phyloP scores from a whole-genome alignment of 2,888 invertebrate genomes.

The Aplocera efformata region DNA sequence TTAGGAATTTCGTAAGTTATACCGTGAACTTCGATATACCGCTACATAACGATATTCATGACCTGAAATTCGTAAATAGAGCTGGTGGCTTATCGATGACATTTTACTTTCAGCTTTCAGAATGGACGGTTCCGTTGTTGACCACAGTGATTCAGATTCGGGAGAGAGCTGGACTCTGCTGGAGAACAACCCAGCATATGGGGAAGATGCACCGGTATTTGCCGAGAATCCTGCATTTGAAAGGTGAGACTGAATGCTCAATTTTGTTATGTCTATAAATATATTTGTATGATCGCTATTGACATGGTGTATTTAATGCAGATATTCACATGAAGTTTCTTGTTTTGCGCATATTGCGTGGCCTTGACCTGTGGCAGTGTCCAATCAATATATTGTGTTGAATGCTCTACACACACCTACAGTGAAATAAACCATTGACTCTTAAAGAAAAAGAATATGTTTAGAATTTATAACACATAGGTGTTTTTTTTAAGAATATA shows the following conservation, averaged over 20 bases:
- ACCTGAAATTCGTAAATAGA: not conserved
- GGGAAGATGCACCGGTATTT: slow-evolving; percentile 48
- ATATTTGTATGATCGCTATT: too few relatives aligned
- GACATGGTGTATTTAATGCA: too few relatives aligned
- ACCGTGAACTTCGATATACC: too few relatives aligned
- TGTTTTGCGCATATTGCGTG: slow-evolving; percentile 10
- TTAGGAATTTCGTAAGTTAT: too few relatives aligned
- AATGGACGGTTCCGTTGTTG: slow-evolving; percentile 63
- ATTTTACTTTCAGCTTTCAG: slow-evolving; percentile 20
- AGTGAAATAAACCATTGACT: too few relatives aligned
- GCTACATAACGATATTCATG: too few relatives aligned
- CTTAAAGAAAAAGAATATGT: too few relatives aligned
- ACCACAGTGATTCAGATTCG: slow-evolving; percentile 76
- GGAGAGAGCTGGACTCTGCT: slow-evolving; percentile 76
- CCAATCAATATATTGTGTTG: too few relatives aligned
- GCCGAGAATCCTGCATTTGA: slow-evolving; percentile 37
- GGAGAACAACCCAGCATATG: slow-evolving; percentile 48
- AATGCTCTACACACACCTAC: too few relatives aligned
- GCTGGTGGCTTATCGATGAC: not conserved
- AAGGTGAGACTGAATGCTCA: slow-evolving; percentile 35
- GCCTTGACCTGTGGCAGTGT: slow-evolving; percentile 24
- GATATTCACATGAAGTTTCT: not conserved
- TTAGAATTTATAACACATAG: too few relatives aligned
- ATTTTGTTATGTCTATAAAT: not conserved
- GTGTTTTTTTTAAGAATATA: too few relatives aligned